Percentiles rank a stretch among this genome's conserved stretches.
phyloP scores from a whole-genome alignment of 2,888 invertebrate species.

The Agrotis exclamationis region DNA sequence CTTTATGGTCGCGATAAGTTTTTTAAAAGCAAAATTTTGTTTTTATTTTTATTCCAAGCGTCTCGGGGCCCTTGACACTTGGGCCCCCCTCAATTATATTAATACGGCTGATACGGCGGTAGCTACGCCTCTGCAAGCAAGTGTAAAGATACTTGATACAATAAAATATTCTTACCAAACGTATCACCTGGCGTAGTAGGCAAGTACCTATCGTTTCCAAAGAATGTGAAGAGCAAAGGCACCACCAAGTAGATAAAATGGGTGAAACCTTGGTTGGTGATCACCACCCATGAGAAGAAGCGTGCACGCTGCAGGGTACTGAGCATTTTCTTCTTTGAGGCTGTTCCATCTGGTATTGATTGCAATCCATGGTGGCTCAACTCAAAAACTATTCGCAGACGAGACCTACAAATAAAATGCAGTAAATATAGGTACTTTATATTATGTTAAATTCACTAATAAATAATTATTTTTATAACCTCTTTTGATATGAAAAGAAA shows the following conservation, averaged over 20 bases:
- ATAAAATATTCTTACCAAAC: conserved; percentile 69
- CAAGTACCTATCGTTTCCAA: conserved; percentile 73
- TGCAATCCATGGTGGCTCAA: conserved; percentile 73
- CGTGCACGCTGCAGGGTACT: conserved; percentile 69
- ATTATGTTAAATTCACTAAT: too few species aligned
- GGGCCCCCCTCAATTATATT: too few species aligned
- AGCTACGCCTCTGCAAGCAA: not conserved
- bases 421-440: not conserved
- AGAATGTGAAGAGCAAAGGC: conserved; percentile 75
- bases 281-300: conserved; percentile 74
- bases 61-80: too few species aligned
- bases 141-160: not conserved
- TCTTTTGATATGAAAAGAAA: not conserved
- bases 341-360: conserved; percentile 66
- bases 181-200: conserved; percentile 78
- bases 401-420: conserved; percentile 52
- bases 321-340: conserved; percentile 67
- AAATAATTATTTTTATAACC: too few species aligned
- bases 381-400: conserved; percentile 71
- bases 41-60: too few species aligned
- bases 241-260: conserved; percentile 74
- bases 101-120: too few species aligned
- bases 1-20: too few species aligned
- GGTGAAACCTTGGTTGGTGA: conserved; percentile 71
- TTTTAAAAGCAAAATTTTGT: too few species aligned